Conservation (phyloP, 23 tunicate genomes). For the Trididemnum nubilum region DNA sequence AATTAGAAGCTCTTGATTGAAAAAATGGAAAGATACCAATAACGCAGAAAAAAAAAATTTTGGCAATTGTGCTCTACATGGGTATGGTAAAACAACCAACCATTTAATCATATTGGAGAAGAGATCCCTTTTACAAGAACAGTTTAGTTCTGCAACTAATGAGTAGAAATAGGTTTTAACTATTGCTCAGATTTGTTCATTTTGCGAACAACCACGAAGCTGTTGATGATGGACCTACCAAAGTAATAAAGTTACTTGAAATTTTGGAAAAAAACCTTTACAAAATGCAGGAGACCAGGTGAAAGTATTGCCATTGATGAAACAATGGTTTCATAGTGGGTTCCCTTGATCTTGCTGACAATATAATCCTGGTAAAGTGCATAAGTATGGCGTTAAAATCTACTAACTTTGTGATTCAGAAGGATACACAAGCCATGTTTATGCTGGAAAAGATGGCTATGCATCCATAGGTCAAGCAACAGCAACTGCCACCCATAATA, state of each 20-base stretch:
- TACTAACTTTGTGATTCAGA: constrained; percentile 16
- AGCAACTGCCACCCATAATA: constrained; percentile 14
- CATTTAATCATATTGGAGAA: not conserved
- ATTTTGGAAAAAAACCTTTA: constrained; percentile 13
- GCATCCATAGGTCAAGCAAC: not conserved
- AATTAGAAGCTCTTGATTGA: constrained; percentile 10
- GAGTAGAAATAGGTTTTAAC: constrained; percentile 11
- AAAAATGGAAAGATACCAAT: constrained; percentile 26
- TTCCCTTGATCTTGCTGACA: not conserved
- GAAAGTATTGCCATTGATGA: constrained; percentile 13
- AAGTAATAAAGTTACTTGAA: not conserved
- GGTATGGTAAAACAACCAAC: constrained; percentile 18
- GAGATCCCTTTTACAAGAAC: constrained; percentile 8
- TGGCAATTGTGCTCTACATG: constrained; percentile 6
- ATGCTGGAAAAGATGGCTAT: constrained; percentile 12
- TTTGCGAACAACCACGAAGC: constrained; percentile 16
- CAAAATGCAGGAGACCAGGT: constrained; percentile 8
- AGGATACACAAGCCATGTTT: constrained; percentile 14
- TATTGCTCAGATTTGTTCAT: constrained; percentile 10
- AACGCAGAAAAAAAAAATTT: constrained; percentile 10
- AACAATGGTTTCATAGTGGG: constrained; percentile 17
- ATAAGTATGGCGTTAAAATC: constrained; percentile 6
- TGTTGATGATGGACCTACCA: not conserved
- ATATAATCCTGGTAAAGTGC: constrained; percentile 11
- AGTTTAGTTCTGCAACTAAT: not conserved